Base-by-base conservation (phyloP, 2,888 invertebrate genomes). In the Nephrocerus scutellatus region DNA sequence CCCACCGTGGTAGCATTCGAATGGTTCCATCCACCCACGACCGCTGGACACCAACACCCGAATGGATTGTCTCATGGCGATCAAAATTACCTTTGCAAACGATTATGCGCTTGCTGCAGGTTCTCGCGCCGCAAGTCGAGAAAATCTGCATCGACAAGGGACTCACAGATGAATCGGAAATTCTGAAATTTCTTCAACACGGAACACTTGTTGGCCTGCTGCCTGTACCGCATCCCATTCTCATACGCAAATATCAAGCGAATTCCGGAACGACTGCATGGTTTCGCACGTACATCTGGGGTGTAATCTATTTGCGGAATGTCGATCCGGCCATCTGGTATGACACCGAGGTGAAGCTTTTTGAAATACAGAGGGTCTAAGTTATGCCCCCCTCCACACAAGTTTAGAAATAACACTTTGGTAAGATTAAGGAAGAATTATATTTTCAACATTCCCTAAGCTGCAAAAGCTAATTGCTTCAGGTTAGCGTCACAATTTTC, bases 271-370 rank as follows among this genome's bases (percentile, higher is more conserved):
- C 98, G 1, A 96, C 96, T 18, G 92, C 95, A 59, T 98, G 98
- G 98, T 98, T 98, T 73, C 76, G 97, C 39, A 98, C 97, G 0
- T 99, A 98, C 67, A 90, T 98, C 81, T 99, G 97, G 97, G 98
- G 97, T 34, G 92, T 98, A 38, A 96, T 99, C 52, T 98, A 98
- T 70, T 77, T 98, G 56, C 82, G 92, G 83, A 98, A 98, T 70
- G 86, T 95, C 37, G 96, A 97, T 64, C 98, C 98, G 9, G 96
- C 98, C 0, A 87, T 98, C 52, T 98, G 98, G 98, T 97, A 96
- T 69, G 97, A 98, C 66, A 98, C 98, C 0, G 92, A 97, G 61
- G 97, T 98, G 34, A 96, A 96, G 69, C 74, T 98, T 47, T 98
- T 98, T 72, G 98, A 98, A 74, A 97, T 98, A 59, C 97, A 98